Percentiles rank a stretch among this genome's conserved stretches.
Conservation (phyloP, 2,888 invertebrate species). For the Seira sanloemensis region DNA sequence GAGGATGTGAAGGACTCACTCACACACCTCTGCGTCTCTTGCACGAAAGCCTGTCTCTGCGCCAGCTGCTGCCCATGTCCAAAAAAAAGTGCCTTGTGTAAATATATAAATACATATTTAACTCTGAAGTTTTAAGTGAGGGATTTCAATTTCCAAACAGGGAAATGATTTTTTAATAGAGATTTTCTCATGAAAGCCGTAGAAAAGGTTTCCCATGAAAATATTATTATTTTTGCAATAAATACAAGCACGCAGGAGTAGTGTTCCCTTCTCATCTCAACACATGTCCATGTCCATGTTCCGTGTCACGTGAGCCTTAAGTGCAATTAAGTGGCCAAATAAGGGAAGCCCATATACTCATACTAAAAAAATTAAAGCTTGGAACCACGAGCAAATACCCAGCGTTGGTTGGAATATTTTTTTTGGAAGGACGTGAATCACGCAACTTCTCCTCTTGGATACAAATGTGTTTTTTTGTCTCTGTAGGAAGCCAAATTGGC, state of each 20-base stretch:
- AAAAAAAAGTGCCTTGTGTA: neutral
- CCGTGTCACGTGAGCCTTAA: too few species aligned
- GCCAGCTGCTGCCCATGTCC: neutral
- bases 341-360: neutral
- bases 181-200: conserved; percentile 14
- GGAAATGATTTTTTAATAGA: conserved; percentile 11
- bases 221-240: neutral
- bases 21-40: neutral
- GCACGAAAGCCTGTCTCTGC: neutral
- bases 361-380: neutral
- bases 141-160: neutral
- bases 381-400: neutral
- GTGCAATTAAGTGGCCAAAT: neutral
- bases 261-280: neutral
- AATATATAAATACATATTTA: neutral
- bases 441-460: too few species aligned
- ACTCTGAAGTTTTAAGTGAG: neutral
- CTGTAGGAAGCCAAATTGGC: neutral
- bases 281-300: neutral
- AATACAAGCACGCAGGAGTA: neutral
- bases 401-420: neutral
- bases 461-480: neutral
- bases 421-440: neutral
- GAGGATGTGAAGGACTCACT: conserved; percentile 27
- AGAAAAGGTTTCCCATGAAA: neutral